Conservation (phyloP, 1,140 invertebrate genomes). For the Cotesia vestalis region DNA sequence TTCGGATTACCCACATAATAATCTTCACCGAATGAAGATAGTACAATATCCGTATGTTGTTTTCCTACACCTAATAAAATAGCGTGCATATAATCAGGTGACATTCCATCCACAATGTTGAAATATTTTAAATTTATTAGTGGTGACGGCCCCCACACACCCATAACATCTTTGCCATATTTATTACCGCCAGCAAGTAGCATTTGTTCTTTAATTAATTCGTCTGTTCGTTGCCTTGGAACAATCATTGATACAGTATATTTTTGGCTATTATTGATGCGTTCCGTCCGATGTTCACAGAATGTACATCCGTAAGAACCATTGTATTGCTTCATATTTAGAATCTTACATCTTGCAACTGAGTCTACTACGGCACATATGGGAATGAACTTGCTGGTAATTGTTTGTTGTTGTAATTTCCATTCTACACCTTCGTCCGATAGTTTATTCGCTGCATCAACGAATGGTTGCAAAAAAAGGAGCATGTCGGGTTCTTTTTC, state of each 20-base stretch:
- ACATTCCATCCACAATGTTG: conserved; percentile 38
- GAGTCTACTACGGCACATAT: conserved; percentile 36
- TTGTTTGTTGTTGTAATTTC: conserved; percentile 26
- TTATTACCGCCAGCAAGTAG: background rate
- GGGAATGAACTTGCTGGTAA: conserved; percentile 37
- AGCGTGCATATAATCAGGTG: conserved; percentile 40
- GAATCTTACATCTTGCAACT: conserved; percentile 27
- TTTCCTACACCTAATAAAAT: conserved; percentile 35
- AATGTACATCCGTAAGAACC: conserved; percentile 30
- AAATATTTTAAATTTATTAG: conserved; percentile 40
- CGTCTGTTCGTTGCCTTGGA: conserved; percentile 15
- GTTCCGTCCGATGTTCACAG: conserved; percentile 23
- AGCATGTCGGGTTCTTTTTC: conserved; percentile 37
- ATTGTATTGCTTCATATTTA: conserved; percentile 27
- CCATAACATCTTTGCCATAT: conserved; percentile 20
- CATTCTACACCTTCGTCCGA: conserved; percentile 32
- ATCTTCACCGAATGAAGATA: conserved; percentile 4
- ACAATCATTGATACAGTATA: conserved; percentile 14
- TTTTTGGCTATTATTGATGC: background rate
- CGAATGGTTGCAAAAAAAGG: conserved; percentile 39
- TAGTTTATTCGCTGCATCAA: conserved; percentile 34
- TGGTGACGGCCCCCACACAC: conserved; percentile 37
- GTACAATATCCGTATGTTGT: conserved; percentile 23
- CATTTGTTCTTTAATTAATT: conserved; percentile 34
- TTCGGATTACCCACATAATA: conserved; percentile 39